These are phyloP conservation scores for Nerophis lumbriciformis DNA, from an alignment of 2,113 vertebrate species.

Conservation along the genomic window DNA sequence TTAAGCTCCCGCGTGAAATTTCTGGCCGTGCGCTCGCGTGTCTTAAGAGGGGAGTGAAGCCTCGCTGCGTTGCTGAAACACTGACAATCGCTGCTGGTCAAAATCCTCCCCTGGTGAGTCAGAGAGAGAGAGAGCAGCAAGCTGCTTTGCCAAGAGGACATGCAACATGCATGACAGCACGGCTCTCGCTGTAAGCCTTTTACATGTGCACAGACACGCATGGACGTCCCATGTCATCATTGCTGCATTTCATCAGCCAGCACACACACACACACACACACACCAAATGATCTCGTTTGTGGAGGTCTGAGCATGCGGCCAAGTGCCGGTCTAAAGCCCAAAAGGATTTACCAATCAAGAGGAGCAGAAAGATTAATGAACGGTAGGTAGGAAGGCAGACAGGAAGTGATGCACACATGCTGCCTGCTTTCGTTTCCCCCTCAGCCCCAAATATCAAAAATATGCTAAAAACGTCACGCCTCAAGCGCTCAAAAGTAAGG, in stretches of 20 bases:
- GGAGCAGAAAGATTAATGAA: constrained; percentile 58
- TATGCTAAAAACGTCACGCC: neutral
- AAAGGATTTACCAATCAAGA: constrained; percentile 66
- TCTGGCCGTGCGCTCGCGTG: too few relatives aligned
- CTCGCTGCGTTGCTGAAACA: too few relatives aligned
- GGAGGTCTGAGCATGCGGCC: constrained; percentile 9
- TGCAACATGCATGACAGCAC: neutral
- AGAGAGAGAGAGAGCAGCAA: too few relatives aligned
- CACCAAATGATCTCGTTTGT: neutral
- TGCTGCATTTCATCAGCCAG: neutral
- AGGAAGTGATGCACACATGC: too few relatives aligned
- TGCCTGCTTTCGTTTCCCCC: neutral
- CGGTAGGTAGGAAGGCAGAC: neutral
- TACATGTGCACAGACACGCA: neutral
- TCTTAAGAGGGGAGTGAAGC: too few relatives aligned
- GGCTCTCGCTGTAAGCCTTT: neutral
- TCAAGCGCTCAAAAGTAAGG: too few relatives aligned
- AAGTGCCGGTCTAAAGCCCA: constrained; percentile 49
- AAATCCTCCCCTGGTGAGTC: too few relatives aligned
- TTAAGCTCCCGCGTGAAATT: too few relatives aligned
- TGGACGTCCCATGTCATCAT: neutral
- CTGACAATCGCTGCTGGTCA: too few relatives aligned
- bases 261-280: too few relatives aligned
- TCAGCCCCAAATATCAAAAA: neutral
- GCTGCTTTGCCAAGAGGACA: too few relatives aligned